Percentiles rank a stretch among this genome's conserved stretches.
phyloP scores from a whole-genome alignment of 2,888 invertebrate species.

The Zonitis immaculata region DNA sequence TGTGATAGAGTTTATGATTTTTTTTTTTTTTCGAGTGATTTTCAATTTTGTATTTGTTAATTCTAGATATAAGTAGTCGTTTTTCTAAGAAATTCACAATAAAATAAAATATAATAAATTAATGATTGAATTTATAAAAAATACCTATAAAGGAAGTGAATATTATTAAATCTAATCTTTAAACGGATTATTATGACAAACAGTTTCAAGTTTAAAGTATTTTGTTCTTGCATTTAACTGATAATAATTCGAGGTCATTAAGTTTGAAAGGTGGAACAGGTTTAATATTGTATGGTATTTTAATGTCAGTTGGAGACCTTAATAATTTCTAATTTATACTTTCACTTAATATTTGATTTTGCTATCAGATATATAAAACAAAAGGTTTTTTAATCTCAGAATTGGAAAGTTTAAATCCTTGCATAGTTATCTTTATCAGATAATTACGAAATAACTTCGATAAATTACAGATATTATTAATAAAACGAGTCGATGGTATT shows the following conservation, averaged over 20 bases:
- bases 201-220: too few species aligned
- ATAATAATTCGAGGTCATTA: conserved; percentile 24
- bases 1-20: not conserved
- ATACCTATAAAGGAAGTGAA: too few species aligned
- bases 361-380: not conserved
- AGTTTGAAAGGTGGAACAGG: conserved; percentile 30
- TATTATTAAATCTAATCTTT: too few species aligned
- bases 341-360: conserved; percentile 35
- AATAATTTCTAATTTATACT: conserved; percentile 38
- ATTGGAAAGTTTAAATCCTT: not conserved
- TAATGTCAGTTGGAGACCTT: conserved; percentile 41
- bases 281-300: conserved; percentile 28
- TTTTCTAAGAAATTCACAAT: not conserved
- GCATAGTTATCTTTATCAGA: not conserved
- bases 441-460: not conserved
- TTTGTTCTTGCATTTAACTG: too few species aligned
- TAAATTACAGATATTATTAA: not conserved
- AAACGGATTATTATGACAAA: too few species aligned
- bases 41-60: not conserved
- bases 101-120: not conserved
- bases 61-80: not conserved
- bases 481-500: not conserved
- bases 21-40: not conserved
- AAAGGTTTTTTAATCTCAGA: not conserved
- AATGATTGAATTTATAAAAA: too few species aligned